Evolutionary conservation across 2,797 vertebrate species (phyloP).

Genomic region (Halcyon chelicuti): DNA sequence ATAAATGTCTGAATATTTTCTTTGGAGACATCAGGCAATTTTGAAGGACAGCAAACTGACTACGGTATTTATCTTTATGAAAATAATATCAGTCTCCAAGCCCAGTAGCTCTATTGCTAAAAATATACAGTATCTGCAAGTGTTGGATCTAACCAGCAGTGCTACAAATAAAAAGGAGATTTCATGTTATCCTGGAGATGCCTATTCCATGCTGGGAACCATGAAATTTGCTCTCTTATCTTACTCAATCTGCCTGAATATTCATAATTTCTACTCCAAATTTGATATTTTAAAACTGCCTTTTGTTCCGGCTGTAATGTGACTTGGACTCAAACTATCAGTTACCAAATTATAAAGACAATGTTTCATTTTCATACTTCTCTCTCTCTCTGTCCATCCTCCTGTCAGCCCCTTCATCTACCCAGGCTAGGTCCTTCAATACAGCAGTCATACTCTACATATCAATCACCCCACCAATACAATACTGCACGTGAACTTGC

Average conservation of each 20-base stretch:
- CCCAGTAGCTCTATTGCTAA: not conserved
- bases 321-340: rapidly evolving
- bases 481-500: not conserved
- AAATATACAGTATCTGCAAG: not conserved
- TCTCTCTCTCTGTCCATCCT: not conserved
- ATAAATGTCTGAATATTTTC: not conserved
- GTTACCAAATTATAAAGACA: not conserved
- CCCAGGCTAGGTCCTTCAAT: not conserved
- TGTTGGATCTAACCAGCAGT: not conserved
- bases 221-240: not conserved
- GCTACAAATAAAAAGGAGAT: not conserved
- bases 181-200: not conserved
- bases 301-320: not conserved
- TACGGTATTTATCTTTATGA: not conserved
- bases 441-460: not conserved
- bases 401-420: not conserved
- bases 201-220: not conserved
- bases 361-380: not conserved
- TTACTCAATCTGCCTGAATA: not conserved
- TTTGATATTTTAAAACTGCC: not conserved
- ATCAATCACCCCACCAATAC: not conserved
- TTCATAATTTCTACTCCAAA: not conserved
- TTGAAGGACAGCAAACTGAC: not conserved
- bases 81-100: not conserved
- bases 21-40: not conserved